Percentiles rank a stretch among this genome's conserved stretches.
Conservation (phyloP, 2,888 invertebrate genomes). For the Euphydryas editha region DNA sequence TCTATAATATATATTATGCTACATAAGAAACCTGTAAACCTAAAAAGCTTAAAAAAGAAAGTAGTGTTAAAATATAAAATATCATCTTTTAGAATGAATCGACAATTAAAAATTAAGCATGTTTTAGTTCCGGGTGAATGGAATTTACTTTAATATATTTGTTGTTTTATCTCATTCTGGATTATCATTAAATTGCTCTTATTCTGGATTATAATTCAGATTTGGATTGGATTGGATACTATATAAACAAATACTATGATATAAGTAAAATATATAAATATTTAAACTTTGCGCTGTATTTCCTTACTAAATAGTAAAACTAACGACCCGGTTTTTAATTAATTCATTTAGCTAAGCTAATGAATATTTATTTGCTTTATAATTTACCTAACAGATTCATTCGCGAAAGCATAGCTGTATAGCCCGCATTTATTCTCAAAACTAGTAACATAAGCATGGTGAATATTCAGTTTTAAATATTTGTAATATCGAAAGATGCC, state of each 20-base stretch:
- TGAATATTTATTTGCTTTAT: background rate
- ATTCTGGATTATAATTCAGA: too few species aligned
- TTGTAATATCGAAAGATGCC: constrained; percentile 18
- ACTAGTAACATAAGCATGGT: background rate
- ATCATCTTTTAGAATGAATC: constrained; percentile 22
- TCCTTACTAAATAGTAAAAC: background rate
- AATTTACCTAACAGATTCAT: background rate
- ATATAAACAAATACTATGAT: background rate
- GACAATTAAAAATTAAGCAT: constrained; percentile 16
- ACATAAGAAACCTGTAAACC: too few species aligned
- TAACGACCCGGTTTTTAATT: background rate
- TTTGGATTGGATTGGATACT: background rate
- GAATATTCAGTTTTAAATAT: background rate
- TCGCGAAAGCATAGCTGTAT: background rate
- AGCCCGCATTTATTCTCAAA: background rate
- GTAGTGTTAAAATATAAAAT: constrained; percentile 14
- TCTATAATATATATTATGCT: too few species aligned
- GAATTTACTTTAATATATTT: constrained; percentile 20
- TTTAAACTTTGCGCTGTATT: background rate
- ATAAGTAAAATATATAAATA: background rate
- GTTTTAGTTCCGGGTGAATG: constrained; percentile 22
- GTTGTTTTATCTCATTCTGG: background rate
- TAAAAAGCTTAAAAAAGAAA: too few species aligned
- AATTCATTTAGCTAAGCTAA: background rate
- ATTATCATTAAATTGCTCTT: constrained; percentile 2